Percentiles rank a stretch among this genome's conserved stretches.
phyloP scores from a whole-genome alignment of 2,888 invertebrate genomes.

The Megaustenia siamemsis region DNA sequence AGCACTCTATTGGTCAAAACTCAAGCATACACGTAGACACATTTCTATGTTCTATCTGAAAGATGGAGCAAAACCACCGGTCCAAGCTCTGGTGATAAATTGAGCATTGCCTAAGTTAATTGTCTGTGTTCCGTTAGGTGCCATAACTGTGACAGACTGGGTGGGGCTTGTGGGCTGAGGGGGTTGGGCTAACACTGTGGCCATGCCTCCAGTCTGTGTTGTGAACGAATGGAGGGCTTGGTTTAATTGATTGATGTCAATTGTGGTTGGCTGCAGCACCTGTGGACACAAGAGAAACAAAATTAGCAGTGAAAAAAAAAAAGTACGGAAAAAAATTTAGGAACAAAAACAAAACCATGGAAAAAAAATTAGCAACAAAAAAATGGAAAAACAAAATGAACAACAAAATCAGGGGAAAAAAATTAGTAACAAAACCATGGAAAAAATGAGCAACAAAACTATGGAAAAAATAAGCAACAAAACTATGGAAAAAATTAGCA shows the following conservation, averaged over 20 bases:
- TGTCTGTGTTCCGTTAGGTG: conserved; percentile 43
- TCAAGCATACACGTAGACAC: background rate
- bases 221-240: conserved; percentile 63
- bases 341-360: too few relatives aligned
- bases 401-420: too few relatives aligned
- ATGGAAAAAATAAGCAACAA: too few relatives aligned
- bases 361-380: too few relatives aligned
- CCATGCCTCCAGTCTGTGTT: conserved; percentile 35
- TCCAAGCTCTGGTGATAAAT: conserved; percentile 45
- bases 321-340: too few relatives aligned
- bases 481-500: too few relatives aligned
- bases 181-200: conserved; percentile 48
- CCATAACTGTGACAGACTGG: conserved; percentile 45
- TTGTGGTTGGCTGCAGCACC: conserved; percentile 64
- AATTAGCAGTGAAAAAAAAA: too few relatives aligned
- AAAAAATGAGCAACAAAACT: too few relatives aligned
- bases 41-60: conserved; percentile 38
- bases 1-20: background rate
- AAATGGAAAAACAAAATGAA: too few relatives aligned
- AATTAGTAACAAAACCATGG: too few relatives aligned
- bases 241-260: conserved; percentile 71
- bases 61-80: conserved; percentile 26
- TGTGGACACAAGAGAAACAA: background rate
- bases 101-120: conserved; percentile 44
- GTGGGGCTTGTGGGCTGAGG: conserved; percentile 42